Conservation (phyloP, 2,113 vertebrate species). For the Oncorhynchus tshawytscha region DNA sequence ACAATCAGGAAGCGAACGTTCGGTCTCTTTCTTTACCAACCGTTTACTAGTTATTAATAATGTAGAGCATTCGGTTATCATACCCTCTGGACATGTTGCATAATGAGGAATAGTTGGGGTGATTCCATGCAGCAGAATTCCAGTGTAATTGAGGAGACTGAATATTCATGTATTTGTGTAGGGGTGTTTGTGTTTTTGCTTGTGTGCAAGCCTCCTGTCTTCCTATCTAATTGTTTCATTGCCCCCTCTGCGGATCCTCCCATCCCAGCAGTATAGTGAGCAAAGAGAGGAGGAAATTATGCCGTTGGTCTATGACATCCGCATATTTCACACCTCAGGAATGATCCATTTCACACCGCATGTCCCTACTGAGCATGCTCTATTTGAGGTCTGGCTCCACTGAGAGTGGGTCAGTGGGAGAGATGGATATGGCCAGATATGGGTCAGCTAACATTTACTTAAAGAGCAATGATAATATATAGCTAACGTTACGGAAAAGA, state of each 20-base stretch:
- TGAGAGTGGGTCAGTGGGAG: not conserved
- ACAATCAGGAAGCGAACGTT: conserved; percentile 19
- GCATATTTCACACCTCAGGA: conserved; percentile 5
- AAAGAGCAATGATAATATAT: not conserved
- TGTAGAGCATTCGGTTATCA: conserved; percentile 31
- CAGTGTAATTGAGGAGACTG: no score
- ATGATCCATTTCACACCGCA: not conserved
- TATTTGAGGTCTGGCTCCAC: not conserved
- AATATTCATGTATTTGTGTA: no score
- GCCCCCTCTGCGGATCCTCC: conserved; percentile 9
- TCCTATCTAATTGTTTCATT: not conserved
- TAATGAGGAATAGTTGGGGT: not conserved
- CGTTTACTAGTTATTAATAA: conserved; percentile 50
- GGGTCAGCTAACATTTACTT: not conserved
- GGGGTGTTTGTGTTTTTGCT: not conserved
- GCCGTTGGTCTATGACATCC: not conserved
- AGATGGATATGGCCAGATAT: not conserved
- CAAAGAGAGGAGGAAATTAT: not conserved
- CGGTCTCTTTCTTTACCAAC: conserved; percentile 34
- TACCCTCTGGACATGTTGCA: conserved; percentile 30
- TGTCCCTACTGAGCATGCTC: conserved; percentile 10
- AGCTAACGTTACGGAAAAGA: no score
- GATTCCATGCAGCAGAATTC: not conserved
- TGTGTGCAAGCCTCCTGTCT: not conserved
- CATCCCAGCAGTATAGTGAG: not conserved